Percentiles rank a stretch among this genome's conserved stretches.
Evolutionary conservation across 1,140 invertebrate genomes (phyloP).

Genomic region (Colletes gigas): DNA sequence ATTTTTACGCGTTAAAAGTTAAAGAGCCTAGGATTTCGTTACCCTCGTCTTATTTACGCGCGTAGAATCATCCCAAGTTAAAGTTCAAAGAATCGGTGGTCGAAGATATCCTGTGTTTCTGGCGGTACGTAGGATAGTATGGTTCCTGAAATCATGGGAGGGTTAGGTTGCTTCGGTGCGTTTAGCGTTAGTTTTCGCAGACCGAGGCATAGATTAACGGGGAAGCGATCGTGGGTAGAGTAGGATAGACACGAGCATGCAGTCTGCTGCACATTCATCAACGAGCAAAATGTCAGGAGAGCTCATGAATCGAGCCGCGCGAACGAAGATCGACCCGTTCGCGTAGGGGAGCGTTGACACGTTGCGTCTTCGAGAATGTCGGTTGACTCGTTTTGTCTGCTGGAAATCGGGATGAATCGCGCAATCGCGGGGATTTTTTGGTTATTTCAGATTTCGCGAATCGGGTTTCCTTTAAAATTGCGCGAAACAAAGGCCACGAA

Average conservation of each 20-base stretch:
- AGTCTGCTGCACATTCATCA: slow-evolving; percentile 58
- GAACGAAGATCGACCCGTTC: slow-evolving; percentile 61
- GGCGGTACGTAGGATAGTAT: neutral
- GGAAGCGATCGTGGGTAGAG: slow-evolving; percentile 53
- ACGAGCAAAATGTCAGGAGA: slow-evolving; percentile 71
- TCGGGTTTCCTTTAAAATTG: neutral
- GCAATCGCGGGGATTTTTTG: neutral
- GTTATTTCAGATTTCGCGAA: neutral
- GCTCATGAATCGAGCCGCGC: slow-evolving; percentile 65
- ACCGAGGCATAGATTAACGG: slow-evolving; percentile 33
- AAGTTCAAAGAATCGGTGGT: too few relatives aligned
- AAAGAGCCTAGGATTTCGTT: too few relatives aligned
- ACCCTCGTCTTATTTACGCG: too few relatives aligned
- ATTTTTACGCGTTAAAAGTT: too few relatives aligned
- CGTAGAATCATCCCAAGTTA: too few relatives aligned
- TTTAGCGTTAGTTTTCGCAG: slow-evolving; percentile 21
- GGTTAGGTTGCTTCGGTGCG: slow-evolving; percentile 7
- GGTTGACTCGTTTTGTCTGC: slow-evolving; percentile 1
- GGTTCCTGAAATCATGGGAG: slow-evolving; percentile 16
- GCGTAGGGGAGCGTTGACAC: slow-evolving; percentile 50
- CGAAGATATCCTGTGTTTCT: neutral
- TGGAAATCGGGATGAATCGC: neutral
- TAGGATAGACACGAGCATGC: slow-evolving; percentile 31
- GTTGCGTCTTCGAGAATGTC: slow-evolving; percentile 51
- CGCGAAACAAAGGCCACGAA: slow-evolving; percentile 28